Conservation (phyloP, 1,140 invertebrate genomes). For the Drosophila miranda region DNA sequence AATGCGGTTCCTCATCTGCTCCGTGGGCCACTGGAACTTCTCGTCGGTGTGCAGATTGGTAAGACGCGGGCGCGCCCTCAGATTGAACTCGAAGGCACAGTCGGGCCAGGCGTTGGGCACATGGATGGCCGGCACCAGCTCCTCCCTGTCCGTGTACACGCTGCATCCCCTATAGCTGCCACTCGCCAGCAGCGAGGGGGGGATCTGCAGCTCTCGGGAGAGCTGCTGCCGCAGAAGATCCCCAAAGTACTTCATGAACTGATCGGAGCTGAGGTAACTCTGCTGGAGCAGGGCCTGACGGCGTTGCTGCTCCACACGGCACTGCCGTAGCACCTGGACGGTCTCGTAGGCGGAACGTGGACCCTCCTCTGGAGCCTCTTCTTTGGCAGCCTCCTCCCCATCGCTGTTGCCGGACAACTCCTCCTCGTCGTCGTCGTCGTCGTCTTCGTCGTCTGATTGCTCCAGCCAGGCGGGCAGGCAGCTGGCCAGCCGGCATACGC, state of each 20-base stretch:
- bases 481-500: slow-evolving; percentile 53
- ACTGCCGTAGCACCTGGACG: slow-evolving; percentile 71
- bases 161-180: slow-evolving; percentile 84
- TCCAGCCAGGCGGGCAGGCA: slow-evolving; percentile 62
- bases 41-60: slow-evolving; percentile 84
- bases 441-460: slow-evolving; percentile 76
- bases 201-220: slow-evolving; percentile 83
- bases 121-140: slow-evolving; percentile 86
- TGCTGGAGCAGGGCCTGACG: slow-evolving; percentile 74
- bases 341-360: slow-evolving; percentile 66
- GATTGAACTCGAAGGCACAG: slow-evolving; percentile 86
- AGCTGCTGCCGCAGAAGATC: slow-evolving; percentile 85
- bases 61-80: slow-evolving; percentile 83
- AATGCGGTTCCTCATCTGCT: slow-evolving; percentile 86
- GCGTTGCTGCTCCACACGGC: slow-evolving; percentile 81
- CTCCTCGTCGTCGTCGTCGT: slow-evolving; percentile 58
- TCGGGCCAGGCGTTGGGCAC: slow-evolving; percentile 85
- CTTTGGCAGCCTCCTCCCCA: slow-evolving; percentile 75
- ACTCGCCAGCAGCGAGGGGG: slow-evolving; percentile 81
- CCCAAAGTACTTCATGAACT: slow-evolving; percentile 86
- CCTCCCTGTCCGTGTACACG: slow-evolving; percentile 85
- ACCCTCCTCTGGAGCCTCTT: slow-evolving; percentile 77
- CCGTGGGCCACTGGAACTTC: slow-evolving; percentile 87
- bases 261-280: slow-evolving; percentile 84
- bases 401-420: slow-evolving; percentile 67